These are phyloP conservation scores for Agrenia bidenticulata DNA, from an alignment of 2,888 invertebrate species.

Conservation along the genomic window DNA sequence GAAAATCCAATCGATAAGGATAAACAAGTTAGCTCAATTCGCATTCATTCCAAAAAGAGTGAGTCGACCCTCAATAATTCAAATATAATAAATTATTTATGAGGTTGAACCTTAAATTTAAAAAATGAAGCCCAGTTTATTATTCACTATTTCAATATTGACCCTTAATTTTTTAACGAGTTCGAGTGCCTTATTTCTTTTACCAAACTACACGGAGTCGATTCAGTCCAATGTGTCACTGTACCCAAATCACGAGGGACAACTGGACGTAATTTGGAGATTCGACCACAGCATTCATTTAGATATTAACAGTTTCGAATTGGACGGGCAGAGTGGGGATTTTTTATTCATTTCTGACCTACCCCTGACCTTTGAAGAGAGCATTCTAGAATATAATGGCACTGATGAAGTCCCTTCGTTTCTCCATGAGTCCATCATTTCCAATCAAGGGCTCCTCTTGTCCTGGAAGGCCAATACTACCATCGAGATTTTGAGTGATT, in stretches of 20 bases:
- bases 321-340: conserved; percentile 41
- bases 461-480: conserved; percentile 29
- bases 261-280: conserved; percentile 28
- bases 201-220: neutral
- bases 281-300: conserved; percentile 31
- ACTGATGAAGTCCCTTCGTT: conserved; percentile 5
- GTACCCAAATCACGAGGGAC: conserved; percentile 16
- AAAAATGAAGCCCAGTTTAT: neutral
- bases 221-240: conserved; percentile 17
- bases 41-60: no score
- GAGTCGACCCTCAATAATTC: no score
- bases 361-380: conserved; percentile 19
- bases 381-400: neutral
- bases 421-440: conserved; percentile 24
- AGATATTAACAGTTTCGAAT: conserved; percentile 25
- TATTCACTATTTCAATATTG: neutral
- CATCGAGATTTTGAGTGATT: conserved; percentile 20
- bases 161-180: neutral
- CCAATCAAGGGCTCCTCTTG: conserved; percentile 34
- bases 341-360: conserved; percentile 39
- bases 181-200: neutral
- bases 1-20: no score
- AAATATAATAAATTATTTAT: no score
- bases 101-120: neutral
- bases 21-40: no score